Conservation (phyloP, 2,888 invertebrate species). For the Cacoxenus indagator region DNA sequence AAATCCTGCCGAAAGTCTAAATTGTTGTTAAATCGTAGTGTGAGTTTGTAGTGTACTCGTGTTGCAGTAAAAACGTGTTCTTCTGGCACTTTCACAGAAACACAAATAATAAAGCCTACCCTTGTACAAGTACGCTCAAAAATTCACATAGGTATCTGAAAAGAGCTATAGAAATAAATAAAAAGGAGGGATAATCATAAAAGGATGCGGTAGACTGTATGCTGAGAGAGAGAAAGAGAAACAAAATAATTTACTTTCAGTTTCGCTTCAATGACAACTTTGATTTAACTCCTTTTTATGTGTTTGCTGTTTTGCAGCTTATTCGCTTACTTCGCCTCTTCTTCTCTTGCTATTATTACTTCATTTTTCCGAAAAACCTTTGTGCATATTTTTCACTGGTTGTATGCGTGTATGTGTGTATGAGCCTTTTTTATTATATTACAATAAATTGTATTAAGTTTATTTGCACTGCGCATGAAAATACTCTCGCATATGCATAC, state of each 20-base stretch:
- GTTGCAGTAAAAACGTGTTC: constrained; percentile 12
- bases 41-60: neutral
- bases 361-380: constrained; percentile 3
- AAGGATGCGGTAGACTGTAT: neutral
- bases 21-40: neutral
- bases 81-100: neutral
- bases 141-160: neutral
- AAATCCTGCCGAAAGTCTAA: neutral
- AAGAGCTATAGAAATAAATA: constrained; percentile 5
- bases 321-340: neutral
- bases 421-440: constrained; percentile 41
- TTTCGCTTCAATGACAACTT: constrained; percentile 49
- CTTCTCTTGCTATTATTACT: neutral
- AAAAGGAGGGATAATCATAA: constrained; percentile 1
- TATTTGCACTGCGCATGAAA: constrained; percentile 29
- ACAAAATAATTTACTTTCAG: constrained; percentile 46
- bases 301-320: constrained; percentile 1
- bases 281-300: constrained; percentile 44
- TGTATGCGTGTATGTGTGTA: neutral
- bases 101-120: neutral
- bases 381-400: neutral
- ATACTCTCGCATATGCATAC: neutral
- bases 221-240: neutral
- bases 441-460: constrained; percentile 52
- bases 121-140: constrained; percentile 11